Conservation (phyloP, 2,888 invertebrate genomes). For the Cheilosia variabilis region DNA sequence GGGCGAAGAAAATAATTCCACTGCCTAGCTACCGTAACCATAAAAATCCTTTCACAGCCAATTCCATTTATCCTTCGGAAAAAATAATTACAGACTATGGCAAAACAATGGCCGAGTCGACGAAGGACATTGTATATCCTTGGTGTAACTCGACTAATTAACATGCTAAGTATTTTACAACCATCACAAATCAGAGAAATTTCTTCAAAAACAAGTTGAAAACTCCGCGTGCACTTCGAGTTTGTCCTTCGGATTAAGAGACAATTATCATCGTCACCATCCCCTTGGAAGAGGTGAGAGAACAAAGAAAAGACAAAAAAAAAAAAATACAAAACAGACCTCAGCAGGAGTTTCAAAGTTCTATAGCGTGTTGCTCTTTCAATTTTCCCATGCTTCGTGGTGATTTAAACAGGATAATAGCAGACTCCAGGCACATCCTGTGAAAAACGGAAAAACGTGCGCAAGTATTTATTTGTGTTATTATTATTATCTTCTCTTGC, state of each 20-base stretch:
- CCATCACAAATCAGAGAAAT: slow-evolving; percentile 46
- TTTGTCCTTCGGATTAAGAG: slow-evolving; percentile 59
- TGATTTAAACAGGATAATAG: slow-evolving; percentile 64
- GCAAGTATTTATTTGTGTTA: slow-evolving; percentile 68
- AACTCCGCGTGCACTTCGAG: slow-evolving; percentile 31
- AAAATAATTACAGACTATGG: slow-evolving; percentile 51
- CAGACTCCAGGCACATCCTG: slow-evolving; percentile 52
- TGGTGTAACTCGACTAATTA: slow-evolving; percentile 55
- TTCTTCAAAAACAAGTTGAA: slow-evolving; percentile 34
- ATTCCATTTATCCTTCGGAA: slow-evolving; percentile 44
- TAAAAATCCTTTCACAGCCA: slow-evolving; percentile 40
- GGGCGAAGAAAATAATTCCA: slow-evolving; percentile 39
- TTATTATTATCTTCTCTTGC: slow-evolving; percentile 47
- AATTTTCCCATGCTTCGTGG: slow-evolving; percentile 50
- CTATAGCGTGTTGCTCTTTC: slow-evolving; percentile 1
- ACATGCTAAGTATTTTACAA: slow-evolving; percentile 71
- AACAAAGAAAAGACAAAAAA: background rate
- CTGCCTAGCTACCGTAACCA: slow-evolving; percentile 36
- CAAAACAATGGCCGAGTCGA: slow-evolving; percentile 3
- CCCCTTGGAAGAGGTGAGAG: slow-evolving; percentile 33
- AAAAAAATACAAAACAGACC: slow-evolving; percentile 2
- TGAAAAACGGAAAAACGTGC: slow-evolving; percentile 48
- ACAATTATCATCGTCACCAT: slow-evolving; percentile 57
- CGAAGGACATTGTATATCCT: slow-evolving; percentile 40
- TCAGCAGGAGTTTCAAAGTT: slow-evolving; percentile 39